Base-by-base conservation (phyloP, 2,113 vertebrate genomes). In the Chaetodon auriga region DNA sequence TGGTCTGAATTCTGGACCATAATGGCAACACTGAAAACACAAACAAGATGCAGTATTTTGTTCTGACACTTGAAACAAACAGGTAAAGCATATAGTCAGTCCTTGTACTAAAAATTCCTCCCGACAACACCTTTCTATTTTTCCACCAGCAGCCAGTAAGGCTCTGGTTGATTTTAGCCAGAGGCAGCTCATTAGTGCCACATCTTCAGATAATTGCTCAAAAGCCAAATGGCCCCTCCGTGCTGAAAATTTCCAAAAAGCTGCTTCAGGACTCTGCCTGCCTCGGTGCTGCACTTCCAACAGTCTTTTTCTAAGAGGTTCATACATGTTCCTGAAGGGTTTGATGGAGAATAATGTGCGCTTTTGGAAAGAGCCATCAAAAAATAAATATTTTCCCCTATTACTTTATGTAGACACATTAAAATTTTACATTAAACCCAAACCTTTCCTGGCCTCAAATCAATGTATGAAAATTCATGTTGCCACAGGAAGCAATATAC, bases 131-230 rank as follows among this genome's bases (percentile, higher is more conserved):
- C 25, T 82, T 46, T 0, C 36, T 43, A 63, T 69, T 69, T 75
- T 76, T 68, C 12, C 46, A 75, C 30, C 71, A 76, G 62, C 45
- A 83, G 73, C 25, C 54, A 74, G 11, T 49, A 25, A 61, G 63
- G 7, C 48, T 49, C 15, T 68, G 58, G 30, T 4, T 82, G 60
- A 83, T 51, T 74, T 38, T 69, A 77, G 78, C 83, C 81, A 72
- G 81, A 84, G 83, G 83, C 68, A 68, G 21, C 48, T 83, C 57
- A 75, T 88, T 88, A 74, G 71, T 68, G 73, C 54, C 75, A 49
- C 53, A 79, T 76, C 77, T 83, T 80, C 76, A 82, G 74, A 70
- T 86, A 62, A 87, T 45, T 72, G 48, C 71, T 68, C 38, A 51
- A 69, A 86, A 85, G 64, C 45, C 75, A 77, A 84, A 88, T 65